Percentiles rank a stretch among this genome's conserved stretches.
Evolutionary conservation across 2,888 invertebrate genomes (phyloP).

Genomic region (Gastrophysa polygoni): DNA sequence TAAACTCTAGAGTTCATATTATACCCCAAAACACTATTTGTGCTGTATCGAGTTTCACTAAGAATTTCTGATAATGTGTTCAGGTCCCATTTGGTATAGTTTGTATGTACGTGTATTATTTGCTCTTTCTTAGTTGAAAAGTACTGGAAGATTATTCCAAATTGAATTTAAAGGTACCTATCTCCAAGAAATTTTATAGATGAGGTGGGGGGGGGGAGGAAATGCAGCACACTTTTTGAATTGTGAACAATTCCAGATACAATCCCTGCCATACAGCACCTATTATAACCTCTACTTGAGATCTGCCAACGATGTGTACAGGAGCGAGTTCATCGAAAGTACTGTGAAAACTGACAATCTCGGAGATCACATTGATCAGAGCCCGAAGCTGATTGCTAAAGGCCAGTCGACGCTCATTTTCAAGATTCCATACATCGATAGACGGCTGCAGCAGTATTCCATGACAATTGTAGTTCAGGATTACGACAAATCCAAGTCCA

Average conservation of each 20-base stretch:
- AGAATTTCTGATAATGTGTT: too few relatives aligned
- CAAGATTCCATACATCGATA: conserved; percentile 46
- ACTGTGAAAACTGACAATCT: conserved; percentile 46
- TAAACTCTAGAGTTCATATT: too few relatives aligned
- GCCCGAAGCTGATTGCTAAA: conserved; percentile 44
- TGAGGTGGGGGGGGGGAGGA: too few relatives aligned
- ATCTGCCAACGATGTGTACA: conserved; percentile 46
- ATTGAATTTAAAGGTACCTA: too few relatives aligned
- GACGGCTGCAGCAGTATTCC: conserved; percentile 44
- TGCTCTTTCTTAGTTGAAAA: too few relatives aligned
- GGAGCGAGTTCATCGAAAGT: conserved; percentile 40
- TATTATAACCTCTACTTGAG: conserved; percentile 48
- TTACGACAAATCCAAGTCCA: conserved; percentile 38
- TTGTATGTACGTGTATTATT: too few relatives aligned
- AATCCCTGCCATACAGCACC: conserved; percentile 48
- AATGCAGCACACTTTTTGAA: too few relatives aligned
- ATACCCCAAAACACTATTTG: too few relatives aligned
- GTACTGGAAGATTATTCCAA: too few relatives aligned
- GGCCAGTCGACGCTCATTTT: conserved; percentile 44
- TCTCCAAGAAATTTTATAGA: too few relatives aligned
- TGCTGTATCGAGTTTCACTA: too few relatives aligned
- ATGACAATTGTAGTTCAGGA: conserved; percentile 52
- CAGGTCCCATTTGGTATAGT: too few relatives aligned
- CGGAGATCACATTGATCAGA: conserved; percentile 49
- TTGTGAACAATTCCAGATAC: conserved; percentile 44